These are phyloP conservation scores for Lithosia quadra DNA, from an alignment of 2,888 invertebrate species.

Conservation along the genomic window DNA sequence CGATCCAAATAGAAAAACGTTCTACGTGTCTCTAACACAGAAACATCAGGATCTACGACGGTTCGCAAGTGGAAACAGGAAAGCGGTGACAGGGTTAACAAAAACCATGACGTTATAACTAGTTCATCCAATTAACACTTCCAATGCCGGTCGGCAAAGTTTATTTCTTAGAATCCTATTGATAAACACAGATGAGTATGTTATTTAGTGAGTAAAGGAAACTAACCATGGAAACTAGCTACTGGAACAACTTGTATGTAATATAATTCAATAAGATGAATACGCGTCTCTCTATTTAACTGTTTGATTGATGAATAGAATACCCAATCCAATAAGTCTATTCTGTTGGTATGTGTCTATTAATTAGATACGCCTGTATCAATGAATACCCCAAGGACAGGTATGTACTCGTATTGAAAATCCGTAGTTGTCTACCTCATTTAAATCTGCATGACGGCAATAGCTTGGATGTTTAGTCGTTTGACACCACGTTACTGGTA, in stretches of 20 bases:
- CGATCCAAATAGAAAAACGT: conserved; percentile 16
- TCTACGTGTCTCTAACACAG: conserved; percentile 38
- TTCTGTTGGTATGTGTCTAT: too few species aligned
- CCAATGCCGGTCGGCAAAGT: conserved; percentile 31
- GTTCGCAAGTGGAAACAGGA: conserved; percentile 41
- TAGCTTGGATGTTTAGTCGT: too few species aligned
- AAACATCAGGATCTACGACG: conserved; percentile 47
- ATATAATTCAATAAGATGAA: not conserved
- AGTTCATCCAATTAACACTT: conserved; percentile 63
- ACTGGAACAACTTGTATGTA: not conserved
- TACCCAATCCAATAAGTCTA: too few species aligned
- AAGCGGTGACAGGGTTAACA: conserved; percentile 43
- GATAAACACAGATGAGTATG: conserved; percentile 23
- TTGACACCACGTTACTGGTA: too few species aligned
- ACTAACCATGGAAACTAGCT: not conserved
- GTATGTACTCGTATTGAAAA: too few species aligned
- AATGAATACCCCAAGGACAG: too few species aligned
- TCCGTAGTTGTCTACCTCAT: too few species aligned
- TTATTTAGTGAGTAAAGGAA: conserved; percentile 29
- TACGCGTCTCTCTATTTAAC: not conserved
- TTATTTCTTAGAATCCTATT: conserved; percentile 23
- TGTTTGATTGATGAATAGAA: too few species aligned
- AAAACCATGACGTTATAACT: conserved; percentile 46
- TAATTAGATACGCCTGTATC: too few species aligned
- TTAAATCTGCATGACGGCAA: too few species aligned